phyloP scores from a whole-genome alignment of 1,140 invertebrate species.

The Bombus soroeensis region DNA sequence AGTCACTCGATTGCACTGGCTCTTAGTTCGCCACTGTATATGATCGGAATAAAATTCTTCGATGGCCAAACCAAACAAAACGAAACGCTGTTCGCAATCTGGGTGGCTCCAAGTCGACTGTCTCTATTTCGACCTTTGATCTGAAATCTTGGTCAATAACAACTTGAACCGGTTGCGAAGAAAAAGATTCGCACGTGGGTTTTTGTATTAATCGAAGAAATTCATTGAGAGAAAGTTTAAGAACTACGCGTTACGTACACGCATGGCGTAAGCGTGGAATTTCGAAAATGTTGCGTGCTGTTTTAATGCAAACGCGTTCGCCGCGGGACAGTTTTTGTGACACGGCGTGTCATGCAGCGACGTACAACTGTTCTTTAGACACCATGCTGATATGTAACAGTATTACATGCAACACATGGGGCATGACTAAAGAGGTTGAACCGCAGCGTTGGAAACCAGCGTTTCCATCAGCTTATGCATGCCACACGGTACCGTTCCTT shows the following conservation, averaged over 20 bases:
- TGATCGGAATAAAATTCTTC: background rate
- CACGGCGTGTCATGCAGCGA: constrained; percentile 3
- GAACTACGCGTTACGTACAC: background rate
- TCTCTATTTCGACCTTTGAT: background rate
- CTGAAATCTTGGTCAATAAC: background rate
- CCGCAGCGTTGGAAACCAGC: background rate
- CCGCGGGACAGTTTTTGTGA: constrained; percentile 15
- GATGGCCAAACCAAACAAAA: too few relatives aligned
- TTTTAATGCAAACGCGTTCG: constrained; percentile 9
- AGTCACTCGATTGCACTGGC: too few relatives aligned
- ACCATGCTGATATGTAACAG: constrained; percentile 30
- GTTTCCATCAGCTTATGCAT: constrained; percentile 17
- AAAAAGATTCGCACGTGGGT: background rate
- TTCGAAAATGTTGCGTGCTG: constrained; percentile 31
- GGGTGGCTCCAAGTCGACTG: too few relatives aligned
- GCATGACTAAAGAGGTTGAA: constrained; percentile 42
- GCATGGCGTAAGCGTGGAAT: constrained; percentile 6
- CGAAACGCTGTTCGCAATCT: too few relatives aligned
- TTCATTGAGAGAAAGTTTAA: constrained; percentile 31
- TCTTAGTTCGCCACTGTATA: background rate
- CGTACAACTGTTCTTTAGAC: constrained; percentile 36
- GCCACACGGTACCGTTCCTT: background rate
- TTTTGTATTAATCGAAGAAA: background rate
- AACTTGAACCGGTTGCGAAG: too few relatives aligned
- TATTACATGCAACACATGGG: constrained; percentile 43